These are phyloP conservation scores for Herminia tarsipennalis DNA, from an alignment of 2,888 invertebrate genomes.

Conservation along the genomic window DNA sequence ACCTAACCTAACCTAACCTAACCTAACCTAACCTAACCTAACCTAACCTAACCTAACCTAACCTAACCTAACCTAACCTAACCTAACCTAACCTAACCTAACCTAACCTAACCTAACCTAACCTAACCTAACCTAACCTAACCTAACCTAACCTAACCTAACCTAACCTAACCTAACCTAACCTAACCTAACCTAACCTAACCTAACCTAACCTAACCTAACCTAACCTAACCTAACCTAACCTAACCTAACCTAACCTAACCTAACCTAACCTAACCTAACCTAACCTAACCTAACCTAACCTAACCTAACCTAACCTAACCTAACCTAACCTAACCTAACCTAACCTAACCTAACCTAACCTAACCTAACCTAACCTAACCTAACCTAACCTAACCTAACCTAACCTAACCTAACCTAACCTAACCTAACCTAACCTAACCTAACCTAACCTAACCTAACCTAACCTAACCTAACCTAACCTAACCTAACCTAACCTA, in stretches of 20 bases:
- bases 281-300: conserved; percentile 23
- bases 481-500: conserved; percentile 23
- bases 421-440: conserved; percentile 18
- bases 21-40: neutral
- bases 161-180: neutral
- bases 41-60: neutral
- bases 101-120: conserved; percentile 24
- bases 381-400: conserved; percentile 21
- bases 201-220: neutral
- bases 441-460: conserved; percentile 18
- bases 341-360: conserved; percentile 25
- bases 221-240: conserved; percentile 16
- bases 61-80: conserved; percentile 22
- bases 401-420: conserved; percentile 16
- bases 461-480: conserved; percentile 19
- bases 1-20: conserved; percentile 19
- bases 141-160: conserved; percentile 6
- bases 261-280: conserved; percentile 21
- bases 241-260: conserved; percentile 22
- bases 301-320: conserved; percentile 23
- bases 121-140: conserved; percentile 22
- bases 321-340: conserved; percentile 26
- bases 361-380: conserved; percentile 24
- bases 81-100: too few species aligned
- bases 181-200: neutral